Conservation (phyloP, 2,113 vertebrate species). For the Spermophilus dauricus region DNA sequence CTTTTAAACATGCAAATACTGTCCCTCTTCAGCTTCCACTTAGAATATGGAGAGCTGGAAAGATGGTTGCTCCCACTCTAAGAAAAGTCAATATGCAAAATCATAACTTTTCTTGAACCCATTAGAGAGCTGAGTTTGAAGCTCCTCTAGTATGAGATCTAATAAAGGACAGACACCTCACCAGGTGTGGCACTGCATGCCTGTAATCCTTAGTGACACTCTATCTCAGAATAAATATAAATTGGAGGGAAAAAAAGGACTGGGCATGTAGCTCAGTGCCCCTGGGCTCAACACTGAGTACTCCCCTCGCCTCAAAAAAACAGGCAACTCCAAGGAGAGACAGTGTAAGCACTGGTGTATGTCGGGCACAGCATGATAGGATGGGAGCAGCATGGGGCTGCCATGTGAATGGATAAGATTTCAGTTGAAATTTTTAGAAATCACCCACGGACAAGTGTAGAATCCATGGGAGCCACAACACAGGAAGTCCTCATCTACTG, state of each 20-base stretch:
- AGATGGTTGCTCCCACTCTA: not conserved
- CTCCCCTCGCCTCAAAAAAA: not conserved
- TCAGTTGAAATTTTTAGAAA: not conserved
- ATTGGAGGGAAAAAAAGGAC: too few species aligned
- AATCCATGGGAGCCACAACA: too few species aligned
- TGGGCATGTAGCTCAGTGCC: too few species aligned
- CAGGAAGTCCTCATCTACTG: not conserved
- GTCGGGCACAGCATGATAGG: not conserved
- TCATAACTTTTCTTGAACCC: not conserved
- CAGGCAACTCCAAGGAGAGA: not conserved
- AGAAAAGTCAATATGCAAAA: not conserved
- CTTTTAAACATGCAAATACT: not conserved
- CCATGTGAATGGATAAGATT: not conserved
- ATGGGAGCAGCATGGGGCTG: not conserved
- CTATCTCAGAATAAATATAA: too few species aligned
- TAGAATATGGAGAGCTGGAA: not conserved
- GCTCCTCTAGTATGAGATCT: not conserved
- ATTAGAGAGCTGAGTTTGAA: not conserved
- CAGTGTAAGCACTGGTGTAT: not conserved
- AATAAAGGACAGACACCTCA: not conserved
- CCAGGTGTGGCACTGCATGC: too few species aligned
- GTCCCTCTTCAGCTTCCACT: not conserved
- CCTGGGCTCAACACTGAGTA: too few species aligned
- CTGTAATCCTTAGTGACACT: too few species aligned
- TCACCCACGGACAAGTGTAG: not conserved